Evolutionary conservation across 2,113 vertebrate species (phyloP), one percentile per base, ranked within the genome.

Genomic region (Columba livia): DNA sequence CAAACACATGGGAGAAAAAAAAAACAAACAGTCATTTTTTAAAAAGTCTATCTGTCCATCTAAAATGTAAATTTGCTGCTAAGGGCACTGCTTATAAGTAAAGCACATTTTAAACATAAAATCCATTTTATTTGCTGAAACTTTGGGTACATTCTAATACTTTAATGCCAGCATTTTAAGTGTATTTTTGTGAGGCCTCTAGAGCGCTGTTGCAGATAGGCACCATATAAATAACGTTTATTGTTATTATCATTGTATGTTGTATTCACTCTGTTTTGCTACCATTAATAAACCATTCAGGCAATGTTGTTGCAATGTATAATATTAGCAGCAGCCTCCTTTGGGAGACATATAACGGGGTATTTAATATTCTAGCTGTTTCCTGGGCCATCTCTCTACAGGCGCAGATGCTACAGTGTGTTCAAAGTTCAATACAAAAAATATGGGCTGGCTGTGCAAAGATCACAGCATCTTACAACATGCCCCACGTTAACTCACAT

Each of bases 281-380:
- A 88, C 88, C 97, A 98, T 98, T 98, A 98, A 97, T 98, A 98
- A 98, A 97, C 97, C 97, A 98, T 98, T 97, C 97, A 93, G 97
- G 96, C 97, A 98, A 97, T 97, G 98, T 95, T 97, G 96, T 93
- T 93, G 97, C 89, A 96, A 97, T 97, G 96, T 98, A 97, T 97
- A 97, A 97, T 97, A 97, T 98, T 97, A 98, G 96, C 96, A 96
- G 91, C 93, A 88, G 81, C 58, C 78, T 97, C 98, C 97, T 97
- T 48, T 75, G 96, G 96, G 98, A 98, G 90, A 64, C 95, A 94
- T 97, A 96, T 84, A 97, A 95, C 65, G 4, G 61, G 75, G 80
- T 97, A 91, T 95, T 98, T 97, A 98, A 98, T 97, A 98, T 98
- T 98, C 97, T 97, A 93, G 93, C 91, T 97, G 93, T 79, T 96